Evolutionary conservation across 2,113 vertebrate species (phyloP), one percentile per base, ranked within the genome.

Genomic region (Carassius carassius): DNA sequence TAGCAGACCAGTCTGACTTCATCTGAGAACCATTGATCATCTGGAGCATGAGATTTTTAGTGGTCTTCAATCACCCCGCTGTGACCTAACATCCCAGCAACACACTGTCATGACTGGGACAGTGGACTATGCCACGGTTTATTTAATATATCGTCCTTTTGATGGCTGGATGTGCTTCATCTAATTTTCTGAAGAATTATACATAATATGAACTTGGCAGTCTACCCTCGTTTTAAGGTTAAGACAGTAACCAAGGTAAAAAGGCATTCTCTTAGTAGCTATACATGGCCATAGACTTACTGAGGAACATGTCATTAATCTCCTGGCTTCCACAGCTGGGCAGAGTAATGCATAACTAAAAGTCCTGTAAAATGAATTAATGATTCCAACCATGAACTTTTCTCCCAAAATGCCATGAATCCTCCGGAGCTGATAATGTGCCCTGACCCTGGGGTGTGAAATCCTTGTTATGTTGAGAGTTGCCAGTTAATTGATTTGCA

Each of bases 361-460:
- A 97, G 94, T 96, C 96, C 94, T 95, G 94, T 96, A 96, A 97
- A 97, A 97, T 95, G 94, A 97, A 98, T 97, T 96, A 97, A 98
- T 95, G 96, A 95, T 96, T 97, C 97, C 95, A 97, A 96, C 96
- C 96, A 97, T 95, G 95, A 97, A 97, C 96, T 96, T 97, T 96
- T 97, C 96, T 96, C 95, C 94, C 94, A 96, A 97, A 97, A 98
- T 95, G 93, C 95, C 95, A 96, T 97, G 96, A 97, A 98, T 98
- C 92, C 58, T 97, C 96, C 95, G 93, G 93, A 92, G 91, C 95
- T 95, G 95, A 96, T 95, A 96, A 97, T 95, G 94, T 96, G 94
- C 92, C 95, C 91, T 95, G 94, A 96, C 96, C 96, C 95, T 86
- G 77, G 92, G 95, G 96, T 96, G 96, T 97, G 96, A 97, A 97